These are phyloP conservation scores for Drepana arcuata DNA, from an alignment of 1,140 invertebrate genomes.

Conservation along the genomic window DNA sequence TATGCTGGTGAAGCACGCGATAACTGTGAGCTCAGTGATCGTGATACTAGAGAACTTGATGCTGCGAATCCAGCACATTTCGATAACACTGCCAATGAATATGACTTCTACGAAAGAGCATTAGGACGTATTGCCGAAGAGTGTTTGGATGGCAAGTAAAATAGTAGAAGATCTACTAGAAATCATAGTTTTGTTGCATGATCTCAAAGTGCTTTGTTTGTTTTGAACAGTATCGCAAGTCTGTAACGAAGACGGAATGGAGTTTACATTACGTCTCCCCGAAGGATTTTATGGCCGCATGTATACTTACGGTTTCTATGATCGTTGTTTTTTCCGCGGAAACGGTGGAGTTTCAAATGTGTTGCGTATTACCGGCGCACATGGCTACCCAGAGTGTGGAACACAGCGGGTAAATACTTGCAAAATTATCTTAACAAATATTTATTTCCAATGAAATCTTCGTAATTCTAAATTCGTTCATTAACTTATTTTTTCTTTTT, in stretches of 20 bases:
- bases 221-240: constrained; percentile 84
- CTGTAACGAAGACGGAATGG: constrained; percentile 94
- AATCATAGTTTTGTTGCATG: too few relatives aligned
- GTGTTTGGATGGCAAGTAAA: constrained; percentile 84
- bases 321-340: constrained; percentile 91
- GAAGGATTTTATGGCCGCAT: constrained; percentile 92
- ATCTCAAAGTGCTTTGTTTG: not conserved
- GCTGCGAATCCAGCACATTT: constrained; percentile 88
- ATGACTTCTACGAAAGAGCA: constrained; percentile 90
- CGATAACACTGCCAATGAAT: constrained; percentile 83
- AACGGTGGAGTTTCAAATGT: constrained; percentile 89
- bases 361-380: constrained; percentile 86
- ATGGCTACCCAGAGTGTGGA: constrained; percentile 93
- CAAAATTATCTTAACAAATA: constrained; percentile 2
- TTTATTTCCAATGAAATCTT: not conserved
- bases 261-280: constrained; percentile 89
- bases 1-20: constrained; percentile 80
- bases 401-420: constrained; percentile 79
- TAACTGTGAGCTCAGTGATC: constrained; percentile 91
- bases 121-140: constrained; percentile 80
- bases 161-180: too few relatives aligned
- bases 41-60: constrained; percentile 87
- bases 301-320: constrained; percentile 93
- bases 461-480: too few relatives aligned
- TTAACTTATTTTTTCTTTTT: constrained; percentile 7